A percentile compares a stretch with the other conserved stretches of the same genome.
These are phyloP conservation scores for Microcaecilia unicolor DNA, from an alignment of 2,797 vertebrate genomes.

Conservation along the genomic window DNA sequence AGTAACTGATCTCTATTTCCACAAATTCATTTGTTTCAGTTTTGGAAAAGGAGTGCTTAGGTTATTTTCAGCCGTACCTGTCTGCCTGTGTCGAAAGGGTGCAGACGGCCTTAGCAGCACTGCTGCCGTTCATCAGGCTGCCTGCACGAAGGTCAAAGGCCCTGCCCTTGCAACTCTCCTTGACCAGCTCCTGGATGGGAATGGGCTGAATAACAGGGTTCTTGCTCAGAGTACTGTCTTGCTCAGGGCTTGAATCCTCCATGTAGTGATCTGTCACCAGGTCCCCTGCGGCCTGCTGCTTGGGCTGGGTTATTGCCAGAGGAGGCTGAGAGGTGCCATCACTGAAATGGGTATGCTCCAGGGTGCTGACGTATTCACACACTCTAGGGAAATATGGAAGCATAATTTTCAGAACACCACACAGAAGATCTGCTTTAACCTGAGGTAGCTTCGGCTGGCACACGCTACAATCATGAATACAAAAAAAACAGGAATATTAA, in stretches of 20 bases:
- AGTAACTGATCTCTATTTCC: too few relatives aligned
- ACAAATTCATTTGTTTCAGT: too few relatives aligned
- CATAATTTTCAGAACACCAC: neutral
- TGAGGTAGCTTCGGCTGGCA: too few relatives aligned
- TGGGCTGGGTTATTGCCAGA: constrained; percentile 74
- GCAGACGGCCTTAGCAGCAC: constrained; percentile 79
- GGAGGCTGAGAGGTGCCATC: constrained; percentile 66
- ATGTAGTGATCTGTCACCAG: constrained; percentile 36
- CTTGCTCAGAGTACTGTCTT: constrained; percentile 58
- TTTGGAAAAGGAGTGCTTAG: too few relatives aligned
- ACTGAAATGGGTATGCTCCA: constrained; percentile 92
- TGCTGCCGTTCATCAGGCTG: constrained; percentile 72
- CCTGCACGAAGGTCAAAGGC: constrained; percentile 71
- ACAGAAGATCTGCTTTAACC: too few relatives aligned
- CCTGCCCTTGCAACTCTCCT: constrained; percentile 62
- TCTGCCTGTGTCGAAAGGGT: constrained; percentile 84
- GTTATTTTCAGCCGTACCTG: too few relatives aligned
- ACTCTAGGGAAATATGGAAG: constrained; percentile 61
- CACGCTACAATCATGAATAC: too few relatives aligned
- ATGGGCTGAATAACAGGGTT: constrained; percentile 75
- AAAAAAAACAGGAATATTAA: too few relatives aligned
- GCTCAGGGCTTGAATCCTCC: constrained; percentile 38
- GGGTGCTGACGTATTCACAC: constrained; percentile 83
- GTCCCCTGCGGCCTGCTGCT: constrained; percentile 51
- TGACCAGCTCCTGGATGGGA: constrained; percentile 86